Percentiles rank a stretch among this genome's conserved stretches.
Evolutionary conservation across 2,888 invertebrate species (phyloP).

Genomic region (Caenorhabditis afra): DNA sequence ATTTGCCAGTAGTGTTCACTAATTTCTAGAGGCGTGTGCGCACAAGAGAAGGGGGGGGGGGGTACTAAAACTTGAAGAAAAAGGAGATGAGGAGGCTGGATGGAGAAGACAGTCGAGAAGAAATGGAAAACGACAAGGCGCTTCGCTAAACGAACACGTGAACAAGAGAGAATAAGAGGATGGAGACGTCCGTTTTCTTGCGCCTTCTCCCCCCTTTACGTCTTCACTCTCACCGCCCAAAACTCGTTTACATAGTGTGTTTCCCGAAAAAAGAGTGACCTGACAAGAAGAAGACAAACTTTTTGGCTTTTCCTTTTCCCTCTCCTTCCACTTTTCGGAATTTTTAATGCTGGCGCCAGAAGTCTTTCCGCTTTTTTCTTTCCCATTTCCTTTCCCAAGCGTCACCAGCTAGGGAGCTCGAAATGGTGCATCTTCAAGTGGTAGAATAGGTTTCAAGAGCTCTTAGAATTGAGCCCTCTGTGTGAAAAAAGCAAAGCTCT

Average conservation of each 20-base stretch:
- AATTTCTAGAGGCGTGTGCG: background rate
- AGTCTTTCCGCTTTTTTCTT: too few species aligned
- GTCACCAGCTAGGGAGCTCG: too few species aligned
- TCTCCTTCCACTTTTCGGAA: constrained; percentile 1
- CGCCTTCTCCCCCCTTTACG: constrained; percentile 37
- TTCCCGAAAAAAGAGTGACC: constrained; percentile 39
- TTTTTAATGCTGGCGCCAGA: background rate
- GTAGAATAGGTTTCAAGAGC: too few species aligned
- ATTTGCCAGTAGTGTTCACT: too few species aligned
- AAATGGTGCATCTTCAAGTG: too few species aligned
- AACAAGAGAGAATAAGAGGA: constrained; percentile 34
- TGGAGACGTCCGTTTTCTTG: constrained; percentile 51
- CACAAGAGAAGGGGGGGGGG: too few species aligned
- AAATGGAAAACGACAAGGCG: constrained; percentile 26
- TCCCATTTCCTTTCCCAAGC: too few species aligned
- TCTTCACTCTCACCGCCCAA: background rate
- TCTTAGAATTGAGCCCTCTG: too few species aligned
- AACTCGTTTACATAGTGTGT: constrained; percentile 55
- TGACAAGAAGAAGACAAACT: constrained; percentile 21
- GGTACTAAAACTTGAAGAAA: too few species aligned
- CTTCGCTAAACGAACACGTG: constrained; percentile 57
- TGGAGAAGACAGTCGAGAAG: constrained; percentile 10
- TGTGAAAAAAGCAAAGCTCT: too few species aligned
- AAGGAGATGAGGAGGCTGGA: too few species aligned
- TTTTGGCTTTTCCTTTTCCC: constrained; percentile 20